A percentile compares a stretch with the other conserved stretches of the same genome.
These are phyloP conservation scores for Liparis tanakae DNA, from an alignment of 2,797 vertebrate species.

Conservation along the genomic window DNA sequence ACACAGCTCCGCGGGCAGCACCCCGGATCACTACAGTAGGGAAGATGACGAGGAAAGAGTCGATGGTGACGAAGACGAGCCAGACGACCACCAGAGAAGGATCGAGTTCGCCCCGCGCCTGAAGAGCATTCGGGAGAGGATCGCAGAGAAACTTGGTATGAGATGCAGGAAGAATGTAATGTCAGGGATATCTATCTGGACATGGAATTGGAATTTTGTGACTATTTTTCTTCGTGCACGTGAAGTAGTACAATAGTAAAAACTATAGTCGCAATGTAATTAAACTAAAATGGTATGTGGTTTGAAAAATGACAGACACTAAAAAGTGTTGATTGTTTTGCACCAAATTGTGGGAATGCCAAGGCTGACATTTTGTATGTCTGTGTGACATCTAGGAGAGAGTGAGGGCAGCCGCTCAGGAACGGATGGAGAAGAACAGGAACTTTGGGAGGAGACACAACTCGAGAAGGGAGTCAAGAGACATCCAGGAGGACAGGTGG, in stretches of 20 bases:
- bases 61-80: slow-evolving; percentile 83
- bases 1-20: slow-evolving; percentile 64
- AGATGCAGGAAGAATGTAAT: background rate
- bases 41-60: slow-evolving; percentile 80
- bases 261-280: background rate
- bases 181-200: background rate
- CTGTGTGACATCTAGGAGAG: slow-evolving; percentile 61
- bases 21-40: slow-evolving; percentile 70
- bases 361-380: background rate
- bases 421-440: slow-evolving; percentile 83
- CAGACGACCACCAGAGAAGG: slow-evolving; percentile 84
- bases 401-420: slow-evolving; percentile 77
- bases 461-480: slow-evolving; percentile 90
- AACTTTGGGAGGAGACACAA: slow-evolving; percentile 93
- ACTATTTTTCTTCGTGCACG: background rate
- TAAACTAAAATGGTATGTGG: background rate
- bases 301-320: background rate
- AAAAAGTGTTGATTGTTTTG: background rate
- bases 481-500: slow-evolving; percentile 78
- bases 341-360: background rate
- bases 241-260: background rate
- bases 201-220: background rate
- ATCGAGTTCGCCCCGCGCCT: slow-evolving; percentile 87
- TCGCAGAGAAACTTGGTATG: slow-evolving; percentile 88
- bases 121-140: slow-evolving; percentile 87